Conservation (phyloP, 2,797 vertebrate species). For the Cyclura pinguis region DNA sequence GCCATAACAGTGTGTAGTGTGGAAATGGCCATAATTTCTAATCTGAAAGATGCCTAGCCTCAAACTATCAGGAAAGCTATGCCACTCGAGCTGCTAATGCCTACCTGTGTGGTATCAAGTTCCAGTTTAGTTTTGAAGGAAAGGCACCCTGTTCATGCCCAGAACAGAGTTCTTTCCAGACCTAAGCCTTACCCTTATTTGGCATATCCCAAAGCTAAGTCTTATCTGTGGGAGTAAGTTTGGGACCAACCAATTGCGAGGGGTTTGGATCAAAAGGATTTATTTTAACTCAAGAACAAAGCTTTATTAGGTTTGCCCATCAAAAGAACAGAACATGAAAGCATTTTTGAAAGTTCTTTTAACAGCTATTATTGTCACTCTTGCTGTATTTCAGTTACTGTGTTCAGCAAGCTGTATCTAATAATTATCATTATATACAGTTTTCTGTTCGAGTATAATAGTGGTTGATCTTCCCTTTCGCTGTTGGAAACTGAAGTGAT, state of each 20-base stretch:
- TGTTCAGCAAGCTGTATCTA: constrained; percentile 36
- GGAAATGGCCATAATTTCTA: neutral
- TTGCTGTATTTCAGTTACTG: constrained; percentile 27
- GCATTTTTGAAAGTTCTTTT: constrained; percentile 20
- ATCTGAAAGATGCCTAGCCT: neutral
- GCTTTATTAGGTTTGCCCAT: constrained; percentile 5
- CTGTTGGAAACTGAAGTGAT: constrained; percentile 37
- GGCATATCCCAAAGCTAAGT: neutral
- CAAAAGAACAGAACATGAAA: constrained; percentile 7
- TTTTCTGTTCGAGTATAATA: constrained; percentile 31
- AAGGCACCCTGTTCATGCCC: neutral
- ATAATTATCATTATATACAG: constrained; percentile 40
- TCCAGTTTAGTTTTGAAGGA: neutral
- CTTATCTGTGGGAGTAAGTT: neutral
- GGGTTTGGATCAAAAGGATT: neutral
- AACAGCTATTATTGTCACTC: constrained; percentile 31
- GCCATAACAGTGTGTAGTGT: too few relatives aligned
- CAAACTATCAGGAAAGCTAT: neutral
- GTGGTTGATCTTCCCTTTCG: constrained; percentile 16
- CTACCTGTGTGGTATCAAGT: neutral
- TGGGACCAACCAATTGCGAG: neutral
- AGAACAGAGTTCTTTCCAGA: neutral
- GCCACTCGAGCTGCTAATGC: neutral
- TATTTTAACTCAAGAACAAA: constrained; percentile 11
- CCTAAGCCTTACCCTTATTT: neutral